Conservation (phyloP, 2,797 vertebrate species). For the Girardinus metallicus region DNA sequence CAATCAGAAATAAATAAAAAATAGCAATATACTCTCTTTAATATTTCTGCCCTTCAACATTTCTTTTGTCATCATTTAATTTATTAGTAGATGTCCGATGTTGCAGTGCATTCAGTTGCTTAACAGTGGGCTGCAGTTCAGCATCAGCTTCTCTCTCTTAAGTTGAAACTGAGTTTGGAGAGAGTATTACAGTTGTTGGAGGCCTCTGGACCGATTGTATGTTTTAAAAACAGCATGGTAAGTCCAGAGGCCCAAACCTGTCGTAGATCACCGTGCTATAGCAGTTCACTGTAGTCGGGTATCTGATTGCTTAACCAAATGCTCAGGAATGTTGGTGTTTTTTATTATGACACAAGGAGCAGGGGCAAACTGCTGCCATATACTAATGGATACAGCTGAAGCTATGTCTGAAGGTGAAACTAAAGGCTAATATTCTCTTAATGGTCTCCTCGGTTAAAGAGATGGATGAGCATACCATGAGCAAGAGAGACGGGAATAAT, state of each 20-base stretch:
- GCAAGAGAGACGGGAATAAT: neutral
- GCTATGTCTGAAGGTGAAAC: slow-evolving; percentile 45
- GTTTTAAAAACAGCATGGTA: neutral
- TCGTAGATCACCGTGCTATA: slow-evolving; percentile 38
- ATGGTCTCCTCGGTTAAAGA: slow-evolving; percentile 1
- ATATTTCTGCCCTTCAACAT: neutral
- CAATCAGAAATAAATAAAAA: neutral
- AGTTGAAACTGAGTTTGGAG: neutral
- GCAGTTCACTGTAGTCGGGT: slow-evolving; percentile 5
- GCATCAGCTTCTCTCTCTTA: neutral
- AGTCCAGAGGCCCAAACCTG: slow-evolving; percentile 18
- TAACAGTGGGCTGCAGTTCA: neutral
- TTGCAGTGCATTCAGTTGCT: neutral
- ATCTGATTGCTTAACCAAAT: slow-evolving; percentile 39
- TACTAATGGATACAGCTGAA: slow-evolving; percentile 3
- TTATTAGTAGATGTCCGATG: neutral
- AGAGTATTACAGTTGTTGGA: neutral
- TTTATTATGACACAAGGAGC: slow-evolving; percentile 54
- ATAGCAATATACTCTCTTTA: neutral
- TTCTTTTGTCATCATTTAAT: neutral
- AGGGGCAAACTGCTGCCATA: slow-evolving; percentile 42
- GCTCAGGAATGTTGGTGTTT: slow-evolving; percentile 54
- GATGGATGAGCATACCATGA: slow-evolving; percentile 13
- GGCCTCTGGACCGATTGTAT: neutral
- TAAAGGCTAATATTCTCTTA: neutral